phyloP scores from a whole-genome alignment of 2,113 vertebrate species.

The Halcyon malimbica region DNA sequence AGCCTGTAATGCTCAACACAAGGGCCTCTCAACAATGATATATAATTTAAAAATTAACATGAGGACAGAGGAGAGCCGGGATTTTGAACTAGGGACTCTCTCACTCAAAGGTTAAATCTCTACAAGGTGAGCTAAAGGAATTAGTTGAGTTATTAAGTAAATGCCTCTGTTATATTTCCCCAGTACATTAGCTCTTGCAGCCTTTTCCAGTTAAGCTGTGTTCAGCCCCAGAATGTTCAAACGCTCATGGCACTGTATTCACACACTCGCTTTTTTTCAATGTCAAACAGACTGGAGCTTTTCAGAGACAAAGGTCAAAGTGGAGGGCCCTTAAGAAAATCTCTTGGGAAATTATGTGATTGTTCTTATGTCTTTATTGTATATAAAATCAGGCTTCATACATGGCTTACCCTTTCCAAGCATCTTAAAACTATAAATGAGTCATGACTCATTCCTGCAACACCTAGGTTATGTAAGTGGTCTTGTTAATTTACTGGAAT shows the following conservation, averaged over 20 bases:
- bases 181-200: slow-evolving; percentile 34
- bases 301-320: slow-evolving; percentile 34
- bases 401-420: neutral
- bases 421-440: slow-evolving; percentile 47
- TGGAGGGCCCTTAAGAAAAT: neutral
- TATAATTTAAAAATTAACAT: slow-evolving; percentile 81
- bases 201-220: slow-evolving; percentile 56
- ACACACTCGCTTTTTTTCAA: slow-evolving; percentile 28
- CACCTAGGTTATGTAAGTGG: slow-evolving; percentile 55
- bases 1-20: slow-evolving; percentile 61
- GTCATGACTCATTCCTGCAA: slow-evolving; percentile 46
- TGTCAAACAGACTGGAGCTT: slow-evolving; percentile 31
- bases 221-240: slow-evolving; percentile 57
- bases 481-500: slow-evolving; percentile 53
- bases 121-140: slow-evolving; percentile 73
- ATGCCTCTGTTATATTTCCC: slow-evolving; percentile 49
- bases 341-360: slow-evolving; percentile 14
- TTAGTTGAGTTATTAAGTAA: slow-evolving; percentile 65
- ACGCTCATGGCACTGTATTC: slow-evolving; percentile 44
- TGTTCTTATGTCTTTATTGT: slow-evolving; percentile 51
- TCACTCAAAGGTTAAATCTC: slow-evolving; percentile 70
- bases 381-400: neutral
- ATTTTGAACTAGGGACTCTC: slow-evolving; percentile 72
- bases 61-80: slow-evolving; percentile 66
- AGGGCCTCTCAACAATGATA: slow-evolving; percentile 71